Evolutionary conservation across 1,140 invertebrate species (phyloP).

Genomic region (Ips nitidus): DNA sequence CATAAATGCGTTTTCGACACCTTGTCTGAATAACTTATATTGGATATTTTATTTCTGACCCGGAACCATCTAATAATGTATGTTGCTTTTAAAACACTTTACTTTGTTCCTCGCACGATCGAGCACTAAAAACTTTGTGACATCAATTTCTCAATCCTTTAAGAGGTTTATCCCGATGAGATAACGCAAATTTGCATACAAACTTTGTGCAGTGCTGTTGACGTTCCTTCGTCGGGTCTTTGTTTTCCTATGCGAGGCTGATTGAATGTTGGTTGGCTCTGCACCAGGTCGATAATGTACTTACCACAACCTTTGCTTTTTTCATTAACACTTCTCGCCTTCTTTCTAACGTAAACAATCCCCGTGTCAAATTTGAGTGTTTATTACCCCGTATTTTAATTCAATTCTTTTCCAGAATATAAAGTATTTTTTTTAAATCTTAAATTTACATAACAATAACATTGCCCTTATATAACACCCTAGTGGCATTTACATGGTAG

Average conservation of each 20-base stretch:
- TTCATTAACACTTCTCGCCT: conserved; percentile 5
- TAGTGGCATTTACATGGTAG: no score
- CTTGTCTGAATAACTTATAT: conserved; percentile 15
- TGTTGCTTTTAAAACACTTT: not conserved
- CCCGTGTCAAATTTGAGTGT: not conserved
- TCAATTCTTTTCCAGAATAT: no score
- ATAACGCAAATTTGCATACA: conserved; percentile 30
- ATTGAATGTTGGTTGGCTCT: conserved; percentile 17
- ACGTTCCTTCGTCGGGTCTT: conserved; percentile 17
- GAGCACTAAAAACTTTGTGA: conserved; percentile 13
- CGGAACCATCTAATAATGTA: not conserved
- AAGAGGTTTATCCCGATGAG: conserved; percentile 28
- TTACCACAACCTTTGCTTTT: conserved; percentile 1
- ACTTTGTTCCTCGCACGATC: not conserved
- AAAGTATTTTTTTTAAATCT: no score
- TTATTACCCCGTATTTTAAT: not conserved
- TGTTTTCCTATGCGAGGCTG: conserved; percentile 19
- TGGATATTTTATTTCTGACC: conserved; percentile 2
- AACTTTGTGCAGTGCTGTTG: conserved; percentile 24
- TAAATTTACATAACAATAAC: conserved; percentile 20
- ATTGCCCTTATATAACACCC: not conserved
- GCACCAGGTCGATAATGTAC: conserved; percentile 9
- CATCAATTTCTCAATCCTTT: conserved; percentile 21
- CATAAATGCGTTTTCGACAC: conserved; percentile 8
- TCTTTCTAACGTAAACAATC: not conserved